Evolutionary conservation across 2,113 vertebrate genomes (phyloP).

Genomic region (Orientallactaga bullata): DNA sequence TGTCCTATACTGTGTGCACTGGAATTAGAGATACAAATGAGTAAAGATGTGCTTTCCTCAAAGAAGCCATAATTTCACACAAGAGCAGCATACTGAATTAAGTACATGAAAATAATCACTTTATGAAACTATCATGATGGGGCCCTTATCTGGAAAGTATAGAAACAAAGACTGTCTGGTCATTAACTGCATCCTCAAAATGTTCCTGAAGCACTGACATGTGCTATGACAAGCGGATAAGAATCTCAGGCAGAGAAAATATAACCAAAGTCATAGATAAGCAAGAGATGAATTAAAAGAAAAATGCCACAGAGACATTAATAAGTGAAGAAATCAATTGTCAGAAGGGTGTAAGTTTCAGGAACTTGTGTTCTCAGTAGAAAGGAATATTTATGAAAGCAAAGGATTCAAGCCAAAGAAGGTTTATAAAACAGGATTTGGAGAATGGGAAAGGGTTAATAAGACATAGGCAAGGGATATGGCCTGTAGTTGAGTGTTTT

Average conservation of each 20-base stretch:
- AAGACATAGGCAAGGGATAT: neutral
- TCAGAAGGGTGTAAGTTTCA: neutral
- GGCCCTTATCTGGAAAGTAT: neutral
- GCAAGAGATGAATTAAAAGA: neutral
- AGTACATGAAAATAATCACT: neutral
- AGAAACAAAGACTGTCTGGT: neutral
- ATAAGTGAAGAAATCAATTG: neutral
- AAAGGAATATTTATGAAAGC: neutral
- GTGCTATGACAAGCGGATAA: neutral
- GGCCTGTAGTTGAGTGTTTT: neutral
- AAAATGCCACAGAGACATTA: neutral
- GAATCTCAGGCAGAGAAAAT: neutral
- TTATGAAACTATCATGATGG: neutral
- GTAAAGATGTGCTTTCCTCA: neutral
- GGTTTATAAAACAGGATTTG: too few relatives aligned
- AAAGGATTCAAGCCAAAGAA: neutral
- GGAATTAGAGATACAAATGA: constrained; percentile 5
- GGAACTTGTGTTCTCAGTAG: neutral
- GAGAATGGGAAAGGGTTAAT: neutral
- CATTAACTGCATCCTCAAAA: neutral
- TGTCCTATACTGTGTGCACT: neutral
- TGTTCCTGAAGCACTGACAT: neutral
- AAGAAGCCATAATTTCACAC: neutral
- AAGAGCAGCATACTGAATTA: neutral
- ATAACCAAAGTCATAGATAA: neutral